Base-by-base conservation (phyloP, 2,888 invertebrate genomes). In the Halictus ligatus region DNA sequence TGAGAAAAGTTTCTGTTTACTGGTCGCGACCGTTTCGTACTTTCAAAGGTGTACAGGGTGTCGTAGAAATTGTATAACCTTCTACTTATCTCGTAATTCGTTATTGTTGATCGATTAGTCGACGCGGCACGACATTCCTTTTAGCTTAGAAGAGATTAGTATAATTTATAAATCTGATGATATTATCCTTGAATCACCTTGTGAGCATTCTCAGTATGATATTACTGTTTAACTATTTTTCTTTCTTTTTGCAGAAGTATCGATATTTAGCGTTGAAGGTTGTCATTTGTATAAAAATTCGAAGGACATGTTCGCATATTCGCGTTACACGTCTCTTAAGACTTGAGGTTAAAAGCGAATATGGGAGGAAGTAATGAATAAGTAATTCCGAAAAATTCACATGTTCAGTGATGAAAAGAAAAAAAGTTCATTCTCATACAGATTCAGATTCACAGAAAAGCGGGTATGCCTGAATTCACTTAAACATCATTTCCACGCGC, bases 211-310 rank as follows among this genome's bases (percentile, higher is more conserved):
- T 46, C 18, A 1, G 40, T 80, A 67, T 43, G 25, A 75, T 40
- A 72, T 69, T 15, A 7, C 2, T 43, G 78, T 76, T 81, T 25
- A 72, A 79, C 77, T 6, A 73, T 88, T 85, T 87, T 86, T 91
- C 78, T 88, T 91, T 93, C 18, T 93, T 91, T 60, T 92, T 97
- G 69, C 97, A 99, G 99, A 98, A 96, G 97, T 98, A 94, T 99
- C 99, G 94, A 98, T 99, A 96, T 99, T 98, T 96, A 98, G 98
- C 93, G 98, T 99, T 95, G 98, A 99, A 96, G 99, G 99, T 93
- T 97, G 99, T 93, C 97, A 97, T 95, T 91, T 91, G 76, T 89
- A 89, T 80, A 90, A 89, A 88, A 89, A 90, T 86, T 89, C 90
- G 87, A 90, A 86, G 90, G 86, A 90, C 80, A 87, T 84, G 73